Base-by-base conservation (phyloP, 2,888 invertebrate species). In the Arge pagana region DNA sequence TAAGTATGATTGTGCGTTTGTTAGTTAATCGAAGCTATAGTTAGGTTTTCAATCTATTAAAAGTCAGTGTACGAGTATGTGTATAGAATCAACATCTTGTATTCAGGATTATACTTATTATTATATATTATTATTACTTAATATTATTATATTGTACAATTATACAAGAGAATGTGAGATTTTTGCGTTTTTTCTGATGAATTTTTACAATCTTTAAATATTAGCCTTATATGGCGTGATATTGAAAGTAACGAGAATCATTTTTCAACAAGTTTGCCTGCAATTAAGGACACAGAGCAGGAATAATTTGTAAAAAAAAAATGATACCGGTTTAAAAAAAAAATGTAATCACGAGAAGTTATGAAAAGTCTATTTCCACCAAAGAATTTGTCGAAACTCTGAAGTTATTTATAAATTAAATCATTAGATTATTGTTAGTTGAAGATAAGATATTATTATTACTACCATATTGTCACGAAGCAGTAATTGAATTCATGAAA, bases 1-100 rank as follows among this genome's bases (percentile, higher is more conserved):
- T 66, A 70, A 70, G 67, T 63, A 60, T 68, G 67, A 68, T 60
- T 63, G 69, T 64, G 60, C 63, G 64, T 68, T 63, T 63, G 63
- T 68, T 61, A 62, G 62, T 45, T 45, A 63, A 55, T 57, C 56
- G 54, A 61, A 65, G 64, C 57, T 60, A 62, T 62, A 63, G 62
- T 66, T 64, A 65, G 62, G 58, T 65, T 57, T 64, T 64, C 59
- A 60, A 63, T 59, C 62, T 65, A 64, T 53, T 64, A 37, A 54
- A 63, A 61, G 62, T 68, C 67, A 62, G 59, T 68, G 67, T 69
- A 69, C 63, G 60, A 63, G 62, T 60, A 56, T 56, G 64, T 70
- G 68, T 69, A 69, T 70, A 70, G 70, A 59, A 67, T 55, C 42
- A 63, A 66, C 63, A 61, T 64, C 61, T 59, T 62, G 55, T 59